Base-by-base conservation (phyloP, 2,113 vertebrate genomes). In the Anser cygnoides region DNA sequence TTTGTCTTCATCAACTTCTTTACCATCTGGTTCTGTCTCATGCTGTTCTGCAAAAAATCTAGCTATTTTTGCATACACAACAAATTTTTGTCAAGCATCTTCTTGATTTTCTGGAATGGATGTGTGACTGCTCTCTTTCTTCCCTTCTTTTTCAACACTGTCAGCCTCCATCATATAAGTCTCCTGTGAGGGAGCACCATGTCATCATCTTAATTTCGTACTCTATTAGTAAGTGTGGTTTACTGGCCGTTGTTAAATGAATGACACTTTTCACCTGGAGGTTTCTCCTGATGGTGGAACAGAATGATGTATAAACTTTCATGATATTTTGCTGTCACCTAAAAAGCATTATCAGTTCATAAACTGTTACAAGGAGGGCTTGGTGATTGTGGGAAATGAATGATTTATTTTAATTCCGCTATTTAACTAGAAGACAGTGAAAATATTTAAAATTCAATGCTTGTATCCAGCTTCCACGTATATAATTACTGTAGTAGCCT, bases 401-500 rank as follows among this genome's bases (percentile, higher is more conserved):
- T 89, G 3, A 54, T 58, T 37, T 68, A 37, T 11, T 58, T 28
- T 33, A 52, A 20, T 68, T 66, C 19, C 65, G 0, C 44, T 75
- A 13, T 73, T 92, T 50, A 91, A 55, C 49, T 91, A 9, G 61
- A 78, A 84, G 89, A 43, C 61, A 86, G 55, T 26, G 68, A 67
- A 72, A 93, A 71, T 44, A 52, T 92, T 75, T 81, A 17, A 90
- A 95, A 82, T 89, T 41, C 58, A 21, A 66, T 62, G 33, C 73
- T 75, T 10, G 10, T 61, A 87, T 58, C 49, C 62, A 61, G 23
- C 65, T 92, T 77, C 46, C 61, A 44, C 21, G 29, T 71, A 89
- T 67, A 70, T 93, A 91, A 89, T 91, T 89, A 49, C 58, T 92
- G 52, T 37, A 74, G 75, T 80, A 77, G 73, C 88, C 83, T 68